A percentile compares a stretch with the other conserved stretches of the same genome.
phyloP scores from a whole-genome alignment of 2,113 vertebrate genomes.

The Colossoma macropomum region DNA sequence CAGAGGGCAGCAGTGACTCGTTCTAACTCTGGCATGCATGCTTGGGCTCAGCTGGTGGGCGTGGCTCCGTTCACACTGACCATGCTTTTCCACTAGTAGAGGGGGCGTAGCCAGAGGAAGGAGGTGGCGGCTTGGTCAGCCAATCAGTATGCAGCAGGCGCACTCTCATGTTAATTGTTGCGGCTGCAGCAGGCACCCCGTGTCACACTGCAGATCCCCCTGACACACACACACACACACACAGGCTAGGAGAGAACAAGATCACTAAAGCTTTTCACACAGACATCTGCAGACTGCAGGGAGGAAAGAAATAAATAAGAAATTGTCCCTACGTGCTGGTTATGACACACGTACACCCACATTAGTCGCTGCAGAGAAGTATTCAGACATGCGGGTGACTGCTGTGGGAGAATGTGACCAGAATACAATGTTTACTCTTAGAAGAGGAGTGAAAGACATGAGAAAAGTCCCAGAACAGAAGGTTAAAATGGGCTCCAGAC shows the following conservation, averaged over 20 bases:
- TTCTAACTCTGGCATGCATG: background rate
- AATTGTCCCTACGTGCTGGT: constrained; percentile 14
- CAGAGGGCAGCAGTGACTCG: constrained; percentile 61
- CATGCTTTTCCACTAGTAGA: constrained; percentile 57
- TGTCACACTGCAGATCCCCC: constrained; percentile 57
- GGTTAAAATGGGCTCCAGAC: constrained; percentile 28
- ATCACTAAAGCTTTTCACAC: constrained; percentile 33
- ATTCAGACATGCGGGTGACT: constrained; percentile 39
- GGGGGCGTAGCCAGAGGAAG: constrained; percentile 41
- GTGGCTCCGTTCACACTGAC: constrained; percentile 39
- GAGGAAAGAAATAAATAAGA: background rate
- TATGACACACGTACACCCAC: constrained; percentile 20
- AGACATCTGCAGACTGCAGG: background rate
- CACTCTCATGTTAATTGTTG: constrained; percentile 77
- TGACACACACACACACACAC: constrained; percentile 31
- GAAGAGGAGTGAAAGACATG: constrained; percentile 2
- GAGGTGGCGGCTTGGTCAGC: constrained; percentile 53
- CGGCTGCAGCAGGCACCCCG: constrained; percentile 64
- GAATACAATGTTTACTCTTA: constrained; percentile 31
- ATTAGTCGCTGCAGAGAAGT: constrained; percentile 12
- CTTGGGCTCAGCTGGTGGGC: constrained; percentile 15
- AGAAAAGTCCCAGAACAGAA: constrained; percentile 5
- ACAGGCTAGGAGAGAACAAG: constrained; percentile 9
- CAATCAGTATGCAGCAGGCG: constrained; percentile 65
- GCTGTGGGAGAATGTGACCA: constrained; percentile 39